Conservation (phyloP, 37 sponge, comb jelly and placozoan genomes). For the Spongilla lacustris region DNA sequence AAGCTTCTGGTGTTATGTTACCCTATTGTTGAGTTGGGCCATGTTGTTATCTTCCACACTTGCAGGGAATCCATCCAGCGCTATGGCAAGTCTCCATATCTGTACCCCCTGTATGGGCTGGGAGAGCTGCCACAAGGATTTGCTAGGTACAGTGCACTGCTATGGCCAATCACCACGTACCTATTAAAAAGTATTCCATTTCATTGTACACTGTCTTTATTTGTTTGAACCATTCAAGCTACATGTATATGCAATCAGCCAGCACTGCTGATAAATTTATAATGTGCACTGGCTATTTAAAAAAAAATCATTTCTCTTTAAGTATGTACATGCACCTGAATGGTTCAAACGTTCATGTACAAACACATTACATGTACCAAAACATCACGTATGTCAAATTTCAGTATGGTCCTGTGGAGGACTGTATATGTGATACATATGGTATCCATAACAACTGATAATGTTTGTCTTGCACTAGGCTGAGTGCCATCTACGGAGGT, state of each 20-base stretch:
- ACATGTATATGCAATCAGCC: too few relatives aligned
- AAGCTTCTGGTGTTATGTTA: too few relatives aligned
- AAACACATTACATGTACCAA: too few relatives aligned
- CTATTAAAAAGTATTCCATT: too few relatives aligned
- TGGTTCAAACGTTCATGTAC: too few relatives aligned
- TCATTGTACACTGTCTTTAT: neutral
- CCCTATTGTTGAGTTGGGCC: neutral
- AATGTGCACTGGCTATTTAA: too few relatives aligned
- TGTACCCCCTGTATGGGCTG: constrained; percentile 98
- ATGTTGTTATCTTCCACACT: neutral
- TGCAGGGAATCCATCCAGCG: constrained; percentile 90
- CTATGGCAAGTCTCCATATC: constrained; percentile 95
- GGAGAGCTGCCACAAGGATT: constrained; percentile 99
- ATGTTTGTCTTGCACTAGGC: constrained; percentile 25
- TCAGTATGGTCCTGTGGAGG: too few relatives aligned
- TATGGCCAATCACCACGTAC: neutral
- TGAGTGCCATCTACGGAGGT: constrained; percentile 99
- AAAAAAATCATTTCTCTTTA: too few relatives aligned
- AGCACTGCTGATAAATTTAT: too few relatives aligned
- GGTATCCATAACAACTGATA: neutral
- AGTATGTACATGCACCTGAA: too few relatives aligned
- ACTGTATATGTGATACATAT: too few relatives aligned
- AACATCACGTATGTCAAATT: too few relatives aligned
- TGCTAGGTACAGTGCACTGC: constrained; percentile 73
- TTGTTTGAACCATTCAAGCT: neutral